Conservation (phyloP, 2,797 vertebrate genomes). For the Falco novaeseelandiae region DNA sequence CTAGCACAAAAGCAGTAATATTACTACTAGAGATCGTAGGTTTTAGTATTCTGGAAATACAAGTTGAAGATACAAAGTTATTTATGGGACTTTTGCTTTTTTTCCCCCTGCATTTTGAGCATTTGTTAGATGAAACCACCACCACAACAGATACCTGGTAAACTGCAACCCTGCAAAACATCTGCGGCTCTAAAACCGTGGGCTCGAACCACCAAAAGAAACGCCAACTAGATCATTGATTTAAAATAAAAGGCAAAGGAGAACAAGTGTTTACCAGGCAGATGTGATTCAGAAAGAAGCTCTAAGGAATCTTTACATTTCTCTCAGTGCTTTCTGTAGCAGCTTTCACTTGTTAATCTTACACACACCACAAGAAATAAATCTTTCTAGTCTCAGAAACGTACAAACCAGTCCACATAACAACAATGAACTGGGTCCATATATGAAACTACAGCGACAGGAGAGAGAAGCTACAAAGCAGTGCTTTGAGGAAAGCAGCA, state of each 20-base stretch:
- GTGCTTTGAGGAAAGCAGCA: background rate
- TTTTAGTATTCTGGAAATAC: background rate
- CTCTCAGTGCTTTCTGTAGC: background rate
- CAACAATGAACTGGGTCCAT: background rate
- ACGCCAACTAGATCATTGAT: background rate
- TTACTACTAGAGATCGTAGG: background rate
- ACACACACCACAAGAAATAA: background rate
- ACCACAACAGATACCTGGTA: background rate
- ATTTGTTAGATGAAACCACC: background rate
- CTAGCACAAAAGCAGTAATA: background rate
- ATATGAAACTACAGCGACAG: background rate
- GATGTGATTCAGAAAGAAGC: background rate
- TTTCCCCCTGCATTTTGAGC: background rate
- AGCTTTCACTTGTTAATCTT: background rate
- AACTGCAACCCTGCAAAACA: background rate
- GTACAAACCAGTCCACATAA: background rate
- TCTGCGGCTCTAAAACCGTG: background rate
- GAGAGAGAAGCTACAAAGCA: background rate
- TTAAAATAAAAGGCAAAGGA: background rate
- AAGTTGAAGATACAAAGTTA: background rate
- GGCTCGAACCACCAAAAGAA: background rate
- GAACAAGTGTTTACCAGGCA: background rate
- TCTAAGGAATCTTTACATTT: background rate
- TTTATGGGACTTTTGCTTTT: background rate
- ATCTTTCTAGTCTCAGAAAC: background rate